Evolutionary conservation across 2,888 invertebrate genomes (phyloP), one percentile per base, ranked within the genome.

Genomic region (Drosophila macrospina): DNA sequence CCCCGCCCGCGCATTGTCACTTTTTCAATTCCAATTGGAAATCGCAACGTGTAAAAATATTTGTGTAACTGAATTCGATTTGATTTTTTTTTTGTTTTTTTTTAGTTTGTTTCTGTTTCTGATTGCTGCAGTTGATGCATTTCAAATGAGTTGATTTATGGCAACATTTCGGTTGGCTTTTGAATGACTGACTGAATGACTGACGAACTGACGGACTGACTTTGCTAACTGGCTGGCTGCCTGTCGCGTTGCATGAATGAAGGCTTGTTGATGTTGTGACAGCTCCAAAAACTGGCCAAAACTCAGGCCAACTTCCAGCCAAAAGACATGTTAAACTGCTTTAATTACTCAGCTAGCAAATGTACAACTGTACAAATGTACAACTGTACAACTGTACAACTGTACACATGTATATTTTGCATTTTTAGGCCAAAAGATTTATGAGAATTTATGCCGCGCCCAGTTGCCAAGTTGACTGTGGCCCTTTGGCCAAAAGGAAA

Each of bases 111-210:
- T 86, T 78, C 79, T 83, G 83, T 87, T 84, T 79, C 78, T 89
- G 87, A 88, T 87, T 89, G 87, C 88, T 83, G 80, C 83, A 80
- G 86, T 88, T 89, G 88, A 89, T 89, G 89, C 82, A 89, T 89
- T 89, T 88, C 79, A 88, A 87, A 86, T 85, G 87, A 86, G 85
- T 86, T 86, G 85, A 86, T 86, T 86, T 86, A 87, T 86, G 85
- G 85, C 85, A 82, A 84, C 70, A 75, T 87, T 82, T 84, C 60
- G 82, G 81, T 72, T 75, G 66, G 69, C 65, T 82, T 80, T 79
- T 83, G 80, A 81, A 71, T 82, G 83, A 70, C 74, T 74, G 85
- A 64, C 61, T 67, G 69, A 56, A 55, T 50, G 65, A 55, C 59
- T 67, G 70, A 70, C 57, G 52, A 57, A 74, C 70, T 66, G 74